A percentile compares a stretch with the other conserved stretches of the same genome.
Evolutionary conservation across 2,888 invertebrate genomes (phyloP).

Genomic region (Hymenopus coronatus): DNA sequence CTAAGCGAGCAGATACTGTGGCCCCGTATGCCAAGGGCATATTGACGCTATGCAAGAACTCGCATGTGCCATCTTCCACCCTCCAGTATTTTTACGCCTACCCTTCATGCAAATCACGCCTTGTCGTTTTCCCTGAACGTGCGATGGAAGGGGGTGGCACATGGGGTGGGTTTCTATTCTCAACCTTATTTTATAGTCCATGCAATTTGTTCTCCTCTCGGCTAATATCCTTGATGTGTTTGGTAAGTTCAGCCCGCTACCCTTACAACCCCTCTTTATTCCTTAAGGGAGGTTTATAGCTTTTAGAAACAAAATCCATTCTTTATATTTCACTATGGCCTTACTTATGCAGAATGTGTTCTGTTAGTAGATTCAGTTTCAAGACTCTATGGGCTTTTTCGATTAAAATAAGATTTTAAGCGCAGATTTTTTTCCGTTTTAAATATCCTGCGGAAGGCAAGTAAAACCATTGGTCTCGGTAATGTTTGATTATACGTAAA

Average conservation of each 20-base stretch:
- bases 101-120: constrained; percentile 29
- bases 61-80: not conserved
- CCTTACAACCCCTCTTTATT: not conserved
- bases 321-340: too few relatives aligned
- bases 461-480: too few relatives aligned
- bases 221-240: constrained; percentile 36
- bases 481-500: too few relatives aligned
- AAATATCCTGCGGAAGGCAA: too few relatives aligned
- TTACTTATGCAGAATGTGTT: too few relatives aligned
- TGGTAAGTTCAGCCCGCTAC: constrained; percentile 22
- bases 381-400: too few relatives aligned
- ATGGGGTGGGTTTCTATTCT: not conserved
- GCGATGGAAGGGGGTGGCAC: not conserved
- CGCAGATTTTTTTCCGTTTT: too few relatives aligned
- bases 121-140: constrained; percentile 9
- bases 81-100: constrained; percentile 12
- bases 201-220: constrained; percentile 34
- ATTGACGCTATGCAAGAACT: not conserved
- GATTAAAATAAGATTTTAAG: too few relatives aligned
- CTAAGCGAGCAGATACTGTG: not conserved
- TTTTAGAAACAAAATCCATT: constrained; percentile 4
- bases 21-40: not conserved
- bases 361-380: too few relatives aligned
- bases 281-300: not conserved
- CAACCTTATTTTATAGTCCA: constrained; percentile 32